These are phyloP conservation scores for Sparidentex hasta DNA, from an alignment of 2,797 vertebrate genomes.

Conservation along the genomic window DNA sequence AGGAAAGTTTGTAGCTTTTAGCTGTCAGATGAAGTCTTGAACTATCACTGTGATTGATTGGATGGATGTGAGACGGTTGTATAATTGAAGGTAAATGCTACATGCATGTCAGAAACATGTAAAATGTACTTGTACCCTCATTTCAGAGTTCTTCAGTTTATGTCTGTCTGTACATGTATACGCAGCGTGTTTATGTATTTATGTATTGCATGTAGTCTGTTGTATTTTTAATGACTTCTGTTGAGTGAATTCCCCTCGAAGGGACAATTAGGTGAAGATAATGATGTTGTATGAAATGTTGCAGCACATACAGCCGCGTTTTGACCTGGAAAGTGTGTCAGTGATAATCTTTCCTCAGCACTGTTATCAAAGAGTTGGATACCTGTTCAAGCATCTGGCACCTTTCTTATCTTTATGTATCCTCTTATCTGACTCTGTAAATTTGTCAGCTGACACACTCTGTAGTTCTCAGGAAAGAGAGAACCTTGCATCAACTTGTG, in stretches of 20 bases:
- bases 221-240: constrained; percentile 8
- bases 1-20: background rate
- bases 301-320: background rate
- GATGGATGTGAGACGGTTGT: background rate
- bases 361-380: constrained; percentile 16
- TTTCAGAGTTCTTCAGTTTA: too few relatives aligned
- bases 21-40: background rate
- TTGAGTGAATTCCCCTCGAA: background rate
- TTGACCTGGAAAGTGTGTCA: background rate
- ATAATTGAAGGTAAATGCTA: background rate
- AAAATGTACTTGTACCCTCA: too few relatives aligned
- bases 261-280: background rate
- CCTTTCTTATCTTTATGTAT: constrained; percentile 19
- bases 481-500: background rate
- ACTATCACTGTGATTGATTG: background rate
- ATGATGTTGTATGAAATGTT: background rate
- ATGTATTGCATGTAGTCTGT: constrained; percentile 10
- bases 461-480: constrained; percentile 22
- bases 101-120: background rate
- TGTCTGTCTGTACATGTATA: too few relatives aligned
- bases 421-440: constrained; percentile 37
- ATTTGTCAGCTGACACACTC: constrained; percentile 16
- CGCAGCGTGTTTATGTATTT: background rate
- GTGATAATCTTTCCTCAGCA: constrained; percentile 9
- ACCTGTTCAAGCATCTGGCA: constrained; percentile 31